Percentiles rank a stretch among this genome's conserved stretches.
phyloP scores from a whole-genome alignment of 2,113 vertebrate species.

The Gymnarchus niloticus region DNA sequence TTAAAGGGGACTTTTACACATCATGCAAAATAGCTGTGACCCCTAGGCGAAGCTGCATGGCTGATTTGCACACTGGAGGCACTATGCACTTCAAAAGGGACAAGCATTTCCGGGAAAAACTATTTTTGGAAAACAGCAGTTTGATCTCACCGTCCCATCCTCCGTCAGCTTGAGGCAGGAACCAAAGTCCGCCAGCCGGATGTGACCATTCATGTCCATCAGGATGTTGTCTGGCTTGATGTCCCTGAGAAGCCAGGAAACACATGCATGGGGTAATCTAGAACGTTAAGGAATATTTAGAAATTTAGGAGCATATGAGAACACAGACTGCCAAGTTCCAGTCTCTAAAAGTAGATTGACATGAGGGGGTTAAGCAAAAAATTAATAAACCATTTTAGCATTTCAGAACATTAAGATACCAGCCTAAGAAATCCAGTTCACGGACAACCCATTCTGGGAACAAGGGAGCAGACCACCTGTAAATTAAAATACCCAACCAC shows the following conservation, averaged over 20 bases:
- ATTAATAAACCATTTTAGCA: neutral
- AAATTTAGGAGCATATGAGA: neutral
- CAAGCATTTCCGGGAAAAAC: slow-evolving; percentile 42
- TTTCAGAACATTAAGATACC: neutral
- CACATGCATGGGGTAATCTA: neutral
- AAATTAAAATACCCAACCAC: neutral
- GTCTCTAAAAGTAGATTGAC: no score
- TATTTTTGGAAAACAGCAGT: slow-evolving; percentile 1
- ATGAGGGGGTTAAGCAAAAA: neutral
- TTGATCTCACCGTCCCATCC: slow-evolving; percentile 84
- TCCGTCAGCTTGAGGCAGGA: slow-evolving; percentile 96
- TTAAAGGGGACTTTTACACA: neutral
- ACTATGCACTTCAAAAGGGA: neutral
- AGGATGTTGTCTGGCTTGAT: slow-evolving; percentile 98
- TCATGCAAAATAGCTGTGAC: neutral
- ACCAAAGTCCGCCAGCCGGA: slow-evolving; percentile 96
- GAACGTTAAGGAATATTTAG: neutral
- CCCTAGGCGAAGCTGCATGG: neutral
- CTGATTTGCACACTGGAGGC: neutral
- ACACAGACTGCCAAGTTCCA: no score
- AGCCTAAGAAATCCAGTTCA: neutral
- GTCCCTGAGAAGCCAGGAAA: slow-evolving; percentile 65
- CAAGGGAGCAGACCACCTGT: neutral
- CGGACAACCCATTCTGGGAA: neutral
- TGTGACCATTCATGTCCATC: slow-evolving; percentile 97